phyloP scores from a whole-genome alignment of 1,140 invertebrate genomes.

The Acyrthosiphon pisum region DNA sequence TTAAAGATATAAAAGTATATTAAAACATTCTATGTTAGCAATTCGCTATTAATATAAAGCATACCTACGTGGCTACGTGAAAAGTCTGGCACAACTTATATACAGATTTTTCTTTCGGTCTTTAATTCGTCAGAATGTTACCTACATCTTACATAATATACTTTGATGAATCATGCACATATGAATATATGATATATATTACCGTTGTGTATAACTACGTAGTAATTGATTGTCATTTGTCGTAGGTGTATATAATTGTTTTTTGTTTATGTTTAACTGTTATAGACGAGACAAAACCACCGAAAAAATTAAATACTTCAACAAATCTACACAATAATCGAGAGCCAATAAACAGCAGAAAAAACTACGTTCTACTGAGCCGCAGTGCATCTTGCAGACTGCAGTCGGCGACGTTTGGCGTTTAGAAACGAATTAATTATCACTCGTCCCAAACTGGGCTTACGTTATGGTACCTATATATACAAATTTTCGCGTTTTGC shows the following conservation, averaged over 20 bases:
- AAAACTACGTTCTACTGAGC: neutral
- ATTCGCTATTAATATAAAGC: conserved; percentile 8
- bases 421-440: neutral
- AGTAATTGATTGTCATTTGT: neutral
- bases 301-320: neutral
- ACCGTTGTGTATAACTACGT: neutral
- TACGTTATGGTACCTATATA: neutral
- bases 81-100: neutral
- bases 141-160: neutral
- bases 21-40: neutral
- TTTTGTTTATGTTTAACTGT: neutral
- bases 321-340: neutral
- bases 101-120: conserved; percentile 61
- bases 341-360: neutral
- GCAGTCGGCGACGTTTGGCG: no score
- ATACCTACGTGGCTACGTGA: neutral
- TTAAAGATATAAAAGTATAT: conserved; percentile 7
- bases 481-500: neutral
- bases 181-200: neutral
- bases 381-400: neutral
- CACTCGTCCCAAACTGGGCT: neutral
- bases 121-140: neutral
- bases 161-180: neutral
- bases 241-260: neutral
- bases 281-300: neutral